Percentiles rank a stretch among this genome's conserved stretches.
phyloP scores from a whole-genome alignment of 2,888 invertebrate genomes.

The Tipula unca region DNA sequence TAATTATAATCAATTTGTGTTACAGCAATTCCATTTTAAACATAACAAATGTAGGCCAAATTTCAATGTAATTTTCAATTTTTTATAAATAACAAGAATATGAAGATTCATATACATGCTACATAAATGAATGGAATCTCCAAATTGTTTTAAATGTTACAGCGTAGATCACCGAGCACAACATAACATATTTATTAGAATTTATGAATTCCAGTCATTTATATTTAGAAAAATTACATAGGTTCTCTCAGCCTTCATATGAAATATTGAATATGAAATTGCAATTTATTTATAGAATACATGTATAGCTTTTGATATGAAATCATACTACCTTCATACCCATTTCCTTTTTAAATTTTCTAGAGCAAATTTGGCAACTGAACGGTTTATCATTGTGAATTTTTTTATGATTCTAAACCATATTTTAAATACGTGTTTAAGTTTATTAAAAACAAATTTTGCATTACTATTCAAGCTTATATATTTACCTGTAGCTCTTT shows the following conservation, averaged over 20 bases:
- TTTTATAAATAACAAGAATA: no score
- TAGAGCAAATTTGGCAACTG: background rate
- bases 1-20: background rate
- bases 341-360: background rate
- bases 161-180: no score
- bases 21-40: background rate
- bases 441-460: background rate
- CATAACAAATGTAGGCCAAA: background rate
- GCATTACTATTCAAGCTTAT: background rate
- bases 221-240: background rate
- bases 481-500: background rate
- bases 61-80: background rate
- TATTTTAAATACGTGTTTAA: background rate
- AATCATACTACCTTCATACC: constrained; percentile 14
- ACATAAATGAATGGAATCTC: no score
- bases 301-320: background rate
- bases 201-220: no score
- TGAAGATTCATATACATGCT: no score
- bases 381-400: background rate
- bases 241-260: background rate
- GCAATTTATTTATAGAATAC: background rate
- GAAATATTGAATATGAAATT: background rate
- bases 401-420: background rate
- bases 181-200: no score
- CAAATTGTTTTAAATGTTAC: no score